Conservation (phyloP, 2,113 vertebrate species). For the Raja brachyura region DNA sequence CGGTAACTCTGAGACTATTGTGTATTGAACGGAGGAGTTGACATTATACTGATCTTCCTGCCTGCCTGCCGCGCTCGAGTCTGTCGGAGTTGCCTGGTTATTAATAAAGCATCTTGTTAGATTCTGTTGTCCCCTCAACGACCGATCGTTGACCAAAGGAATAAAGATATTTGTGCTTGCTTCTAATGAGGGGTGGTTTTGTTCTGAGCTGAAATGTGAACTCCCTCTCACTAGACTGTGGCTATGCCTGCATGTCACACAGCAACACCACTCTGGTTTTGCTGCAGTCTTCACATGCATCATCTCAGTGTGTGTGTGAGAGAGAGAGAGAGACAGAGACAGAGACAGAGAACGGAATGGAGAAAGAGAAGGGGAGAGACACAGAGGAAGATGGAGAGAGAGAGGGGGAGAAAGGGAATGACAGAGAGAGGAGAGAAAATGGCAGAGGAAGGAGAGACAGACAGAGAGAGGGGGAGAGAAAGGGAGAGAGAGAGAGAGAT, state of each 20-base stretch:
- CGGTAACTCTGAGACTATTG: neutral
- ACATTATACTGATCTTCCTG: neutral
- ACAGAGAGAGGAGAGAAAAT: too few relatives aligned
- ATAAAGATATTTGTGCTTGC: neutral
- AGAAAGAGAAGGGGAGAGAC: too few relatives aligned
- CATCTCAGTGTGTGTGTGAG: neutral
- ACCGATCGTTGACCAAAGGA: neutral
- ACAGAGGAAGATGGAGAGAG: too few relatives aligned
- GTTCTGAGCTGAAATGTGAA: neutral
- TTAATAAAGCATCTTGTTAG: neutral
- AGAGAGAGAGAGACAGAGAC: neutral
- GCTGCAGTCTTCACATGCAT: neutral
- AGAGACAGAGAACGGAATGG: neutral
- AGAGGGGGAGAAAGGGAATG: too few relatives aligned
- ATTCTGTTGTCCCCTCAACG: neutral
- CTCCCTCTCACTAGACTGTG: neutral
- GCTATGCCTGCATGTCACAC: too few relatives aligned
- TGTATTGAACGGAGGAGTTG: neutral
- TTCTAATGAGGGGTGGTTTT: neutral
- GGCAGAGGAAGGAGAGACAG: too few relatives aligned
- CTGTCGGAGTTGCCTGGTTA: neutral
- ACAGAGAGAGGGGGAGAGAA: too few relatives aligned
- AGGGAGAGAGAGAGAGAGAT: neutral
- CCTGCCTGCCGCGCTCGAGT: too few relatives aligned
- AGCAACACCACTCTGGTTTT: neutral